Evolutionary conservation across 2,888 invertebrate species (phyloP), one percentile per base, ranked within the genome.

Genomic region (Petrolisthes cinctipes): DNA sequence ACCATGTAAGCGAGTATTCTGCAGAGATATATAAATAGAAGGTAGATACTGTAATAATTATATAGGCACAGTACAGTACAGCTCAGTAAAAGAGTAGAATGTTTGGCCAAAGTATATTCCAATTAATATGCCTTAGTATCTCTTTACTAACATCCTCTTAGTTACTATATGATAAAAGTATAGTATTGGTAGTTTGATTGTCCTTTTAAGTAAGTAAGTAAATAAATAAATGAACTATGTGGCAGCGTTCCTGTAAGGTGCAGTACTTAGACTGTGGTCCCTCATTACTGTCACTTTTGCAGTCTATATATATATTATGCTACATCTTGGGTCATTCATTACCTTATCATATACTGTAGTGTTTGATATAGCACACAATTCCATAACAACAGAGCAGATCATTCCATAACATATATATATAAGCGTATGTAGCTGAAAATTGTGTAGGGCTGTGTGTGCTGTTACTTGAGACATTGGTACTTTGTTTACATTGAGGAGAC

Each of bases 41-140:
- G 78, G 86, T 86, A 86, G 86, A 83, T 82, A 82, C 86, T 82
- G 86, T 86, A 86, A 82, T 86, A 83, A 86, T 78, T 82, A 61
- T 82, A 75, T 86, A 75, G 66, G 82, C 82, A 73, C 82, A 86
- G 76, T 82, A 53, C 73, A 81, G 82, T 66, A 68, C 71, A n/a
- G 51, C 51, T 82, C 20, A 71, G 61, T 61, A 81, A 57, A 57
- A 37, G 37, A 37, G 37, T 37, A 37, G 37, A 37, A 37, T 37
- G 37, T 37, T 37, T 37, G 37, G 37, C 37, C 37, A 37, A 37
- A 37, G 37, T 37, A 37, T 37, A 37, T 37, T 37, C 37, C 37
- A 37, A 37, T 37, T 37, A 37, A 37, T 37, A 37, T 37, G 2
- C 37, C 37, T 37, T 37, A 37, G 37, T 37, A 37, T 37, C 37